Base-by-base conservation (phyloP, 2,888 invertebrate genomes). In the Magallana nippona region DNA sequence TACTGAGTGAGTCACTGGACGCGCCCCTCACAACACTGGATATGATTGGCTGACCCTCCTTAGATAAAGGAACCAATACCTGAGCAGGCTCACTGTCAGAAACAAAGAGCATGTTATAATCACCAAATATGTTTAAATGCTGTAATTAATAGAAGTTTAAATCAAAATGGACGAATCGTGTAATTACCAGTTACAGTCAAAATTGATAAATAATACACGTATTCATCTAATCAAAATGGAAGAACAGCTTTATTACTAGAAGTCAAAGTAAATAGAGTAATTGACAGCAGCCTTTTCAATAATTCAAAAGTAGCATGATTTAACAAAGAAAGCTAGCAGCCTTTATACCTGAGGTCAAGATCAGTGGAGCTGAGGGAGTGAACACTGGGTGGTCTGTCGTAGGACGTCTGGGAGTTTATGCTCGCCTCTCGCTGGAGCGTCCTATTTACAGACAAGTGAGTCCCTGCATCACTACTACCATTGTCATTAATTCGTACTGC, bases 361-460 rank as follows among this genome's bases (percentile, higher is more conserved):
- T 91, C 91, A 55, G 88, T 88, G 62, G 91, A 91, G 60, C 89
- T 89, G 77, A 91, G 87, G 60, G 91, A 91, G 13, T 87, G 87
- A 57, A 88, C 86, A 80, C 88, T 89, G 77, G 81, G 56, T 83
- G 84, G 58, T 84, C 89, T 1, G 32, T 83, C 86, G 3, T 82
- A 27, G 2, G 90, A 90, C 10, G 82, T 84, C 27, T 86, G 83
- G 1, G 89, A 89, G 60, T 86, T 86, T 77, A 89, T 86, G 84
- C 90, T 90, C 1, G 88, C 87, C 44, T 90, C 88, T 55, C 89
- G 81, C 13, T 57, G 79, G 10, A 78, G 55, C 17, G 32, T n/a
- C 32, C 32, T 55, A 15, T 17, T 56, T 10, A 58, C 62, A 27
- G 27, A 32, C 32, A 60, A 58, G 19, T 71, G 63, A 32, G 55